phyloP scores from a whole-genome alignment of 2,113 vertebrate species.

The Stigmatopora nigra region DNA sequence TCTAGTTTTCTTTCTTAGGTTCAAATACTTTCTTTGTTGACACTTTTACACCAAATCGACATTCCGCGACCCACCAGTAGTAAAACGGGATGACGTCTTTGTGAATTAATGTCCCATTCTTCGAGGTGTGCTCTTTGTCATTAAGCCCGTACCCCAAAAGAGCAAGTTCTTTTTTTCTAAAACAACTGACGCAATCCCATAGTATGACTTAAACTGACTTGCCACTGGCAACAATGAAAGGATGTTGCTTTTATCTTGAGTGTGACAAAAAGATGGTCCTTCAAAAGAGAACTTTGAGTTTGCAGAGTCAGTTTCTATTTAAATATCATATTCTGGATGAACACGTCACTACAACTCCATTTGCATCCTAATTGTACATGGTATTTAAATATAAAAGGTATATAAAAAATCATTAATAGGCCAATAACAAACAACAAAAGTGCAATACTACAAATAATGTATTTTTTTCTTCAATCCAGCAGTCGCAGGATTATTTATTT shows the following conservation, averaged over 20 bases:
- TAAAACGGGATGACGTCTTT: neutral
- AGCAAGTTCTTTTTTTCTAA: neutral
- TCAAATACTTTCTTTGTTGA: neutral
- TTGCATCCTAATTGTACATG: too few relatives aligned
- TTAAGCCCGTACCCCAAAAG: neutral
- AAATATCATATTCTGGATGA: too few relatives aligned
- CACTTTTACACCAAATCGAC: neutral
- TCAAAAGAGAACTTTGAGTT: neutral
- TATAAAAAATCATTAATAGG: too few relatives aligned
- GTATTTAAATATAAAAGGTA: too few relatives aligned
- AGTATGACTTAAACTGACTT: neutral
- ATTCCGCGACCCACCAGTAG: neutral
- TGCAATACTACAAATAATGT: too few relatives aligned
- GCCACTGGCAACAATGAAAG: neutral
- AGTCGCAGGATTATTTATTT: too few relatives aligned
- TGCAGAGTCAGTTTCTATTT: neutral
- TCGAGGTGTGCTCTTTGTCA: neutral
- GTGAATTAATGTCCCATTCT: neutral
- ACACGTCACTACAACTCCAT: too few relatives aligned
- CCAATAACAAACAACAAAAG: too few relatives aligned
- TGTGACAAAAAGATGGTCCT: neutral
- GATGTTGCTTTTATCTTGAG: neutral
- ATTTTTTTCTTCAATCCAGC: too few relatives aligned
- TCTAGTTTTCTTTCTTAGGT: neutral
- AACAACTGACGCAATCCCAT: neutral